Evolutionary conservation across 2,888 invertebrate species (phyloP).

Genomic region (Boloria selene): DNA sequence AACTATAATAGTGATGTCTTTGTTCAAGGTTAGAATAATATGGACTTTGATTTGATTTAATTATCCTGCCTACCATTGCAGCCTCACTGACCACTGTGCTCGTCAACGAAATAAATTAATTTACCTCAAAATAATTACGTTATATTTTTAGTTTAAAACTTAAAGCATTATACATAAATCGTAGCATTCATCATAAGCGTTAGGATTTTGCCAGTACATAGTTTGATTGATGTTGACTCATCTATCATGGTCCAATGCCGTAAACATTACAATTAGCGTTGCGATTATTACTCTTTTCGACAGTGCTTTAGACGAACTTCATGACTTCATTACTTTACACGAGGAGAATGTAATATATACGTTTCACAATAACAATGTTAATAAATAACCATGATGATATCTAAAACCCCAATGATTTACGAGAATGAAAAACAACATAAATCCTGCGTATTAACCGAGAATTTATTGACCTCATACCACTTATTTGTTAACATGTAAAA

Average conservation of each 20-base stretch:
- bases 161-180: no score
- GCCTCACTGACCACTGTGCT: background rate
- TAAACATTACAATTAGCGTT: conserved; percentile 37
- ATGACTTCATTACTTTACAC: no score
- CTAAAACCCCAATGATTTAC: background rate
- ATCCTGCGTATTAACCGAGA: background rate
- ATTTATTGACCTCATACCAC: no score
- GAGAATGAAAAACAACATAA: background rate
- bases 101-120: background rate
- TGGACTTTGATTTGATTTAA: conserved; percentile 19
- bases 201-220: background rate
- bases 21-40: conserved; percentile 15
- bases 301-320: background rate
- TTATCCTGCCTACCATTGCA: conserved; percentile 10
- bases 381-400: background rate
- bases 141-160: no score
- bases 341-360: no score
- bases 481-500: no score
- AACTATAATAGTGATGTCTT: conserved; percentile 5
- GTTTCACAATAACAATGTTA: background rate
- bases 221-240: conserved; percentile 32
- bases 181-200: no score
- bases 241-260: conserved; percentile 17
- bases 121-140: background rate
- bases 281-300: conserved; percentile 19